phyloP scores from a whole-genome alignment of 2,888 invertebrate genomes.

The Hemistola chrysoprasaria region DNA sequence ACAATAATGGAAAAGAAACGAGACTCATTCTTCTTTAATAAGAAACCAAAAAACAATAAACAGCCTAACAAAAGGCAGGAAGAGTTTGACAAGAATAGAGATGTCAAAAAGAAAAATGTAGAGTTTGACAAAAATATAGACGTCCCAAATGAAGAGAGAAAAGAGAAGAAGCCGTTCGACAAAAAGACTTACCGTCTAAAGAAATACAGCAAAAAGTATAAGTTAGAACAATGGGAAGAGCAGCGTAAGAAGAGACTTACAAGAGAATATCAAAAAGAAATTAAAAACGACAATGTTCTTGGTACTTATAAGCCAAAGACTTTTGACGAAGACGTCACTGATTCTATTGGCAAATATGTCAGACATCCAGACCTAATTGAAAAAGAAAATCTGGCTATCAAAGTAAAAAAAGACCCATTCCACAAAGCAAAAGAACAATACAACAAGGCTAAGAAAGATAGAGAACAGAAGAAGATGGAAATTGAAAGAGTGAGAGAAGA shows the following conservation, averaged over 20 bases:
- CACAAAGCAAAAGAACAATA: constrained; percentile 80
- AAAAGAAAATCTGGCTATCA: constrained; percentile 36
- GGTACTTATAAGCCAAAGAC: constrained; percentile 72
- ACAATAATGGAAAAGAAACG: constrained; percentile 59
- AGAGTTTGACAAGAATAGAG: constrained; percentile 53
- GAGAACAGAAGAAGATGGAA: constrained; percentile 73
- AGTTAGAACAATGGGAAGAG: constrained; percentile 86
- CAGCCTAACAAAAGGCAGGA: constrained; percentile 44
- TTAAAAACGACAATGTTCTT: constrained; percentile 67
- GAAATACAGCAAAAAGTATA: constrained; percentile 87
- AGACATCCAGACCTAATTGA: constrained; percentile 67
- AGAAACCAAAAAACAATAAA: constrained; percentile 37
- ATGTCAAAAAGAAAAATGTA: constrained; percentile 23
- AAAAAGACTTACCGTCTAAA: constrained; percentile 85
- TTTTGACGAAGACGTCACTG: constrained; percentile 73
- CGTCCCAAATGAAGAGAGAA: neutral
- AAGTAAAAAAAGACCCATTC: constrained; percentile 62
- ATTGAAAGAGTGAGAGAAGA: constrained; percentile 76
- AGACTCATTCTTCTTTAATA: constrained; percentile 61
- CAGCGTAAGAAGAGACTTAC: constrained; percentile 82
- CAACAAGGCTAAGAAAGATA: constrained; percentile 79
- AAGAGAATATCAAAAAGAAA: constrained; percentile 80
- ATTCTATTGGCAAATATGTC: constrained; percentile 63
- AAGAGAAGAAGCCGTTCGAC: constrained; percentile 83
- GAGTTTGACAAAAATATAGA: constrained; percentile 28